Evolutionary conservation across 1,140 invertebrate genomes (phyloP).

Genomic region (Apis cerana): DNA sequence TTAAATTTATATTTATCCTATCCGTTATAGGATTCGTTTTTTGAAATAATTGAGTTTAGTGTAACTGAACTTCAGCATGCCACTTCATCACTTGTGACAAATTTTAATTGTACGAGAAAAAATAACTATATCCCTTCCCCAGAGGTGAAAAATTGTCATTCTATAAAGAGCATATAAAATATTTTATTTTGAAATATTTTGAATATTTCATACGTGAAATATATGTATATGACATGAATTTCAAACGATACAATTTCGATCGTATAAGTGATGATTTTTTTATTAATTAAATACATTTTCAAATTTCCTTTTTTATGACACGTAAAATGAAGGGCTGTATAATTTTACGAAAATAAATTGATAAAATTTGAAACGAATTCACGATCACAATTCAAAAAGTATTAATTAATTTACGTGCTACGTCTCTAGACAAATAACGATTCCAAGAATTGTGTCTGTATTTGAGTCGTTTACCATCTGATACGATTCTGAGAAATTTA

Average conservation of each 20-base stretch:
- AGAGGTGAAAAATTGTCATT: neutral
- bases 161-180: neutral
- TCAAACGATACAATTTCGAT: neutral
- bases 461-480: neutral
- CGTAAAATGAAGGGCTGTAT: too few relatives aligned
- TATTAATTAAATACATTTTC: neutral
- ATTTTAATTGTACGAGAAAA: neutral
- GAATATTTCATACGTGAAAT: neutral
- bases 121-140: neutral
- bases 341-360: too few relatives aligned
- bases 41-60: neutral
- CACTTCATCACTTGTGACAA: neutral
- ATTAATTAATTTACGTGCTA: neutral
- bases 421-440: neutral
- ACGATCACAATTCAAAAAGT: neutral
- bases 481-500: slow-evolving; percentile 5
- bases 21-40: neutral
- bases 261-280: neutral
- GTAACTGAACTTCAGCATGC: neutral
- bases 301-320: neutral
- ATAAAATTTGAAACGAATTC: neutral
- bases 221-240: neutral
- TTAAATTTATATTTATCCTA: neutral
- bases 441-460: neutral
- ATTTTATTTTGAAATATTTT: slow-evolving; percentile 9